Evolutionary conservation across 2,888 invertebrate genomes (phyloP), one percentile per base, ranked within the genome.

Genomic region (Eulithis testata): DNA sequence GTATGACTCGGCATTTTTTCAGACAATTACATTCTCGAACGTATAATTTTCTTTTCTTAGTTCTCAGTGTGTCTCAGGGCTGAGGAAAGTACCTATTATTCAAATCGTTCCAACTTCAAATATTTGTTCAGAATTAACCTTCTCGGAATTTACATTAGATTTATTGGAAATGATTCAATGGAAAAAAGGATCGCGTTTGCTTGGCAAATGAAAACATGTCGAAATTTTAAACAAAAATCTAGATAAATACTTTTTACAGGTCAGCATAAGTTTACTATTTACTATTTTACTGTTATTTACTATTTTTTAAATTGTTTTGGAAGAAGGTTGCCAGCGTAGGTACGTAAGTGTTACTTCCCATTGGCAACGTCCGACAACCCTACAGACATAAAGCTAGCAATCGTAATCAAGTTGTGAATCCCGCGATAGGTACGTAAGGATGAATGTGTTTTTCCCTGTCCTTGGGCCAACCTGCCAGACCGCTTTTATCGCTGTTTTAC

Each of bases 401-500:
- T 66, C 60, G 66, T 60, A 63, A 63, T 62, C 59, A 64, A 50
- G 55, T 59, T 51, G 75, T 73, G 73, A 70, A 45, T 49, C 49
- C 45, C 54, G 68, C 66, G 65, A 47, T 47, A 49, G 64, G 63
- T 63, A 53, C 27, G 61, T 54, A 73, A 74, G 76, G 73, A 77
- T 73, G 73, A 77, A 77, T 78, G 78, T 74, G 72, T 75, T 77
- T 68, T 70, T 75, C 72, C 69, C 73, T 72, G 78, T 80, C 77
- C 77, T 77, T 77, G 76, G 78, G 77, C 77, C 75, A 82, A 86
- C 86, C 84, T 81, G 84, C 83, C 83, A 77, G 81, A 85, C 86
- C 82, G 82, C 88, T 88, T 90, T 89, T 89, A 90, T 86, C 70
- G 83, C 81, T 77, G 84, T 89, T 89, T 90, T 89, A 89, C 85